phyloP scores from a whole-genome alignment of 2,113 vertebrate genomes.

The Siniperca knerii region DNA sequence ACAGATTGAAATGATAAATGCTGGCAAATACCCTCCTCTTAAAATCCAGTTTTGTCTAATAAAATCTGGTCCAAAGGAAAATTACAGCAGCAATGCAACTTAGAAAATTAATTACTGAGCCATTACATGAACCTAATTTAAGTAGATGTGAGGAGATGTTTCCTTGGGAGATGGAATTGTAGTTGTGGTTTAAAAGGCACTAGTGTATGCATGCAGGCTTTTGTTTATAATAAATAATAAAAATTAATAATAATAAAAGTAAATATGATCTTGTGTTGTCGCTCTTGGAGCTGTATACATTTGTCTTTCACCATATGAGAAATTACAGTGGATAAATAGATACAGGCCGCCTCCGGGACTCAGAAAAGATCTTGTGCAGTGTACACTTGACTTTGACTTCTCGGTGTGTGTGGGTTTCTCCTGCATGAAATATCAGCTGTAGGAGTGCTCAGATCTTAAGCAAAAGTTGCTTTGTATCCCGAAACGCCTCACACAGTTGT shows the following conservation, averaged over 20 bases:
- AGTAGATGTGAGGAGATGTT: not conserved
- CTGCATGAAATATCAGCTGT: conserved; percentile 59
- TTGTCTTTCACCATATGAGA: conserved; percentile 41
- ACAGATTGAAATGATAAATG: conserved; percentile 47
- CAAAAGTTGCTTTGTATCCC: conserved; percentile 47
- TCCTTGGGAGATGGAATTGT: conserved; percentile 4
- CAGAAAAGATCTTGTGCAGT: conserved; percentile 53
- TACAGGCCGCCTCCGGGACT: conserved; percentile 54
- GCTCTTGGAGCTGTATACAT: conserved; percentile 24
- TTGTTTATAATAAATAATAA: conserved; percentile 17
- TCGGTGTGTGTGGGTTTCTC: conserved; percentile 50
- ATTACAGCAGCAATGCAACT: conserved; percentile 20
- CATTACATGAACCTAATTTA: conserved; percentile 23
- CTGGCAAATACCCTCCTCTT: conserved; percentile 33
- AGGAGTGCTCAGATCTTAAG: conserved; percentile 54
- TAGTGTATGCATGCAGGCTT: conserved; percentile 10
- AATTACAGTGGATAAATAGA: conserved; percentile 59
- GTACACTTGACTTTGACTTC: conserved; percentile 45
- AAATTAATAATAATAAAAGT: not conserved
- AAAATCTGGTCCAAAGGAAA: conserved; percentile 34
- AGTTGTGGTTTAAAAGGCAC: conserved; percentile 9
- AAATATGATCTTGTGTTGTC: conserved; percentile 28
- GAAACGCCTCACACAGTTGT: conserved; percentile 7
- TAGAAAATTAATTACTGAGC: conserved; percentile 37
- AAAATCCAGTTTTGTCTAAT: conserved; percentile 51